Evolutionary conservation across 2,113 vertebrate genomes (phyloP).

Genomic region (Aspiorhynchus laticeps): DNA sequence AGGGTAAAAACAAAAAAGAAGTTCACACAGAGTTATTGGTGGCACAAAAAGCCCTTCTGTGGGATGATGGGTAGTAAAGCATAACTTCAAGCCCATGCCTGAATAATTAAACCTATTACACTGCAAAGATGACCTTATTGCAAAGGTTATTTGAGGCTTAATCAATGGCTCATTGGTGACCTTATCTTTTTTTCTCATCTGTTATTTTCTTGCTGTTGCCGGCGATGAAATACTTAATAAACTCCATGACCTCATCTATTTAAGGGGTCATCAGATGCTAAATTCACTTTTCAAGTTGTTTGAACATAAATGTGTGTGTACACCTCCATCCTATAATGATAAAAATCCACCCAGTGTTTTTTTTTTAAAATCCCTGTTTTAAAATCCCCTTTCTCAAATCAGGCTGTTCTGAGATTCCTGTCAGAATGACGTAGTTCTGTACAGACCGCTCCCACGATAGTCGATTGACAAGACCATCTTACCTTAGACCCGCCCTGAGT

Average conservation of each 20-base stretch:
- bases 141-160: not conserved
- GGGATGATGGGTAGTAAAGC: not conserved
- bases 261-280: too few relatives aligned
- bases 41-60: not conserved
- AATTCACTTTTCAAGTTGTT: too few relatives aligned
- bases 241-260: not conserved
- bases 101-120: not conserved
- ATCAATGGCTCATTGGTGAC: not conserved
- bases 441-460: too few relatives aligned
- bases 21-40: not conserved
- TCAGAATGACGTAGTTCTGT: too few relatives aligned
- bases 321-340: too few relatives aligned
- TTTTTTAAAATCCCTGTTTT: too few relatives aligned
- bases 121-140: not conserved
- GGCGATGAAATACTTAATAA: not conserved
- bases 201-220: not conserved
- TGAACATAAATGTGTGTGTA: too few relatives aligned
- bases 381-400: too few relatives aligned
- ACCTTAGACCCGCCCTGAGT: too few relatives aligned
- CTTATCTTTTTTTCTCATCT: not conserved
- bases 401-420: too few relatives aligned
- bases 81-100: not conserved
- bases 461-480: too few relatives aligned
- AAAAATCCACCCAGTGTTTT: too few relatives aligned
- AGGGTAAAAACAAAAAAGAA: not conserved